Percentiles rank a stretch among this genome's conserved stretches.
These are phyloP conservation scores for Lissonota sp. DNA, from an alignment of 2,888 invertebrate genomes.

Conservation along the genomic window DNA sequence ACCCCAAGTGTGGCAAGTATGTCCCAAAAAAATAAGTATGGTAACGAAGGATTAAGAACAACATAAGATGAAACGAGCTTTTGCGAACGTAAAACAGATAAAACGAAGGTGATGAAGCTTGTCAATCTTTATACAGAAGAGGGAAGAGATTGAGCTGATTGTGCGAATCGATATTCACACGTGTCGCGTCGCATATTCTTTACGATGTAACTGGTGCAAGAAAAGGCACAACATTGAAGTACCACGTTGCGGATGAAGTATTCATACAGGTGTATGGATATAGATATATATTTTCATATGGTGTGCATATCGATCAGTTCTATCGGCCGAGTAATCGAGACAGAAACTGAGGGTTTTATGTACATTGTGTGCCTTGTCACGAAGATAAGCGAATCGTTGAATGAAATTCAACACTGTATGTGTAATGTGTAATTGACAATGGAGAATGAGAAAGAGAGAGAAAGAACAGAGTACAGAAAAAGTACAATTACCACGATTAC, in stretches of 20 bases:
- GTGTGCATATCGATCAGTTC: slow-evolving; percentile 43
- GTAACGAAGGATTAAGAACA: no score
- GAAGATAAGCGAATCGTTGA: no score
- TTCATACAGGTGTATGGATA: neutral
- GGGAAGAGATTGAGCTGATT: slow-evolving; percentile 5
- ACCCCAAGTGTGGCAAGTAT: no score
- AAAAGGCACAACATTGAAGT: slow-evolving; percentile 24
- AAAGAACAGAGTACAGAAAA: neutral
- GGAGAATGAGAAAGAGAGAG: neutral
- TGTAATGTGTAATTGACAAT: neutral
- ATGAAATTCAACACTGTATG: no score
- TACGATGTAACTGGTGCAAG: neutral
- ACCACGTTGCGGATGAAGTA: neutral
- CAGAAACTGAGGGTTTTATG: neutral
- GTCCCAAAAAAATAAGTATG: no score
- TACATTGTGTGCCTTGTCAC: no score
- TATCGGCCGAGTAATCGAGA: slow-evolving; percentile 53
- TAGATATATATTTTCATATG: neutral
- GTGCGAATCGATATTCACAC: neutral
- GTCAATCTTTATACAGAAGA: no score
- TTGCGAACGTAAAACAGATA: no score
- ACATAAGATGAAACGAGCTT: no score
- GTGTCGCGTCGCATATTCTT: neutral
- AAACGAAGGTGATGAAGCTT: no score
- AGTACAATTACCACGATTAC: slow-evolving; percentile 10